Evolutionary conservation across 2,888 invertebrate species (phyloP), one percentile per base, ranked within the genome.

Genomic region (Oscheius onirici): DNA sequence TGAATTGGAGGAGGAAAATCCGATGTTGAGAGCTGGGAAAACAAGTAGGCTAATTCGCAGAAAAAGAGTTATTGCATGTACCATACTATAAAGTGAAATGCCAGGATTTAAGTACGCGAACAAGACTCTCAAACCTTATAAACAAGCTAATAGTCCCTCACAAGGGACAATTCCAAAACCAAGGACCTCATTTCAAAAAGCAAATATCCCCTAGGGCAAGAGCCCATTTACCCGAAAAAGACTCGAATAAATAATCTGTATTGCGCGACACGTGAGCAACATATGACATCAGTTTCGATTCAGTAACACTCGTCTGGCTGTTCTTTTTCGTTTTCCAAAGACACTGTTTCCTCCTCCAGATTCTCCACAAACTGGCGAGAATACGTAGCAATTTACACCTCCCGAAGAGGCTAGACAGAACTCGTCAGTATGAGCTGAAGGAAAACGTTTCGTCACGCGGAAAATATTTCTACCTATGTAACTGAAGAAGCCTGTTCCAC

Each of bases 401-500:
- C 71, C 72, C 13, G 79, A 72, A 13, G 80, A 79, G 10, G 80
- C 82, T 26, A 82, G 68, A 49, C 83, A 83, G 71, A 81, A 83
- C 41, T 85, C 85, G 57, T 85, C 85, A 3, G 86, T 86, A 70
- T 86, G 85, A 10, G 85, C 86, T 78, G 69, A 55, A 73, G 61
- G 10, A 22, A 13, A 41, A n/a, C n/a, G 17, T n/a, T 41, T 24
- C 26, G 15, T 3, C 11, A 3, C 15, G n/a, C 3, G 24, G 8
- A n/a, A 40, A 55, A 51, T 13, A 13, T 10, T 51, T 46, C 46
- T 24, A 78, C 78, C 78, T 20, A 86, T 86, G 60, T 87, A 86
- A 49, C 78, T 78, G 74, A 86, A 86, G 75, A 86, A 86, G 44
- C 86, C 86, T n/a, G 86, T 86, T n/a, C 86, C 86, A 57, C 86